phyloP scores from a whole-genome alignment of 1,140 invertebrate genomes.

The Drosophila lowei region DNA sequence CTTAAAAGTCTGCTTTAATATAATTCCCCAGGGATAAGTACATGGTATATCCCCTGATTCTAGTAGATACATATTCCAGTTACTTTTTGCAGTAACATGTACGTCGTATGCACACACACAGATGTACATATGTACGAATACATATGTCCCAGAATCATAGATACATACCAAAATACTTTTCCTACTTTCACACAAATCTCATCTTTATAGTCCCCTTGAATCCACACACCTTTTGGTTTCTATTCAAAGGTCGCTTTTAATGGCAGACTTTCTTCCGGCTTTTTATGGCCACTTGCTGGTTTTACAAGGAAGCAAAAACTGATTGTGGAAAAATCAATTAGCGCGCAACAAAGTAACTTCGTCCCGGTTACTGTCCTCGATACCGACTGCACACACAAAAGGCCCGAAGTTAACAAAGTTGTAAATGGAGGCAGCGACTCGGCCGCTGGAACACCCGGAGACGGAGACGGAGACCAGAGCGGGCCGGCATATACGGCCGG shows the following conservation, averaged over 20 bases:
- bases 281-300: conserved; percentile 25
- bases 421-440: conserved; percentile 56
- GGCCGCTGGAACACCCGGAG: background rate
- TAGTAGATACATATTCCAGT: background rate
- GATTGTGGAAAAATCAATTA: conserved; percentile 72
- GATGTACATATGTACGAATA: no score
- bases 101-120: background rate
- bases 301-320: conserved; percentile 36
- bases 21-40: no score
- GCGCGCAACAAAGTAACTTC: conserved; percentile 81
- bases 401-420: conserved; percentile 79
- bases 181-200: conserved; percentile 22
- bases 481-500: conserved; percentile 34
- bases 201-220: background rate
- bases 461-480: conserved; percentile 8
- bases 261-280: conserved; percentile 33
- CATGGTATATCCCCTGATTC: background rate
- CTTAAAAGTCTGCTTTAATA: conserved; percentile 8
- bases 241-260: conserved; percentile 8
- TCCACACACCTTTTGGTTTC: conserved; percentile 16
- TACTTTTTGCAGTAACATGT: conserved; percentile 16
- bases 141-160: background rate
- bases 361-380: conserved; percentile 81
- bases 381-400: conserved; percentile 71
- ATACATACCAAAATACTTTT: conserved; percentile 30